Conservation (phyloP, 2,113 vertebrate genomes). For the Myotis davidii region DNA sequence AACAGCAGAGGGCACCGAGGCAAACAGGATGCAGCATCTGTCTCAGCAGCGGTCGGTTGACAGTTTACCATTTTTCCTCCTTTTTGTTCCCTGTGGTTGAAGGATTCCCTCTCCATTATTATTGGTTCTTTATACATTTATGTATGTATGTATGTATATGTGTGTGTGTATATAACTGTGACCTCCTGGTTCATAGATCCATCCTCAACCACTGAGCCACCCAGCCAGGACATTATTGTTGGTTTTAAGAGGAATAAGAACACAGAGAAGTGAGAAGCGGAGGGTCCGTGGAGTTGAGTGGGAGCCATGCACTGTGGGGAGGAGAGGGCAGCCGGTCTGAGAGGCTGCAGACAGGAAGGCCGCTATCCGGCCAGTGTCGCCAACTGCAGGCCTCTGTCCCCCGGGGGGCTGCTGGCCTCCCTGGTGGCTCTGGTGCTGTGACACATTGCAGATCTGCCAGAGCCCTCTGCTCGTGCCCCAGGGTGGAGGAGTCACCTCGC, state of each 20-base stretch:
- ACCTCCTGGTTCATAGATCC: no score
- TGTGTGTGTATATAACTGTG: no score
- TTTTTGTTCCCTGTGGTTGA: background rate
- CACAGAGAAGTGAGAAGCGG: background rate
- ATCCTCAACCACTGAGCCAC: no score
- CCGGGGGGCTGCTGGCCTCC: background rate
- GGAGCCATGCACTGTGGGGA: no score
- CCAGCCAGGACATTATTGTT: background rate
- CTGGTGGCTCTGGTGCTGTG: background rate
- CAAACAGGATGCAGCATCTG: background rate
- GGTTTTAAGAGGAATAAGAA: background rate
- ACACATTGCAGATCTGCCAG: rapidly evolving
- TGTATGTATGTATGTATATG: no score
- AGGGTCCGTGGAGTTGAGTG: background rate
- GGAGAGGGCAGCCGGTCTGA: no score
- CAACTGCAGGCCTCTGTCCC: background rate
- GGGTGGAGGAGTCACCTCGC: background rate
- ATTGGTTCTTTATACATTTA: background rate
- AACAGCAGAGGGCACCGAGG: background rate
- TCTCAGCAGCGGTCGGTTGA: background rate
- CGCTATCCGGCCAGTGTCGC: background rate
- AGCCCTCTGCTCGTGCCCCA: background rate
- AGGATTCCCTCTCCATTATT: background rate
- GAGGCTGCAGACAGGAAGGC: background rate
- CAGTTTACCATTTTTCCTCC: background rate